Conservation (phyloP, 2,113 vertebrate species). For the Phodopus roborovskii region DNA sequence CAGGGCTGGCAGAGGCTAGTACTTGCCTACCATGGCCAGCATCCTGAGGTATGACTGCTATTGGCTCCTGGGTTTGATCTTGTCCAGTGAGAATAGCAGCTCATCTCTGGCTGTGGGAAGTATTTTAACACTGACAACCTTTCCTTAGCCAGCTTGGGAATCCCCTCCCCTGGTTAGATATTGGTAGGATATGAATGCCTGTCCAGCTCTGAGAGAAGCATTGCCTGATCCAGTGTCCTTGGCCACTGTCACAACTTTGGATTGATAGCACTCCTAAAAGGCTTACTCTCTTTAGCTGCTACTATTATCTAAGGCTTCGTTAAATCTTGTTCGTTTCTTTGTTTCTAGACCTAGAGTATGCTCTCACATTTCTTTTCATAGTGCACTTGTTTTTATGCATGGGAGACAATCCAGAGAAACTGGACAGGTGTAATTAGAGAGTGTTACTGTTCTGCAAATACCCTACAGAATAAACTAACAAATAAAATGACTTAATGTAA, state of each 20-base stretch:
- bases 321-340: slow-evolving; percentile 3
- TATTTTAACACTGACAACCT: background rate
- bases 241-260: background rate
- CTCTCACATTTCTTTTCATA: background rate
- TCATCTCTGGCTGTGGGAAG: background rate
- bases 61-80: background rate
- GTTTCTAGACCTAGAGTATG: background rate
- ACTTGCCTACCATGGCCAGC: background rate
- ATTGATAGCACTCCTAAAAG: background rate
- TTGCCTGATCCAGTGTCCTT: background rate
- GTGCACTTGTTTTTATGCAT: rapidly evolving
- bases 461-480: slow-evolving; percentile 38
- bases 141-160: rapidly evolving
- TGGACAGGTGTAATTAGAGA: slow-evolving; percentile 7
- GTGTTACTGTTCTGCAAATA: slow-evolving; percentile 45
- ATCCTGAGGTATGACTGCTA: background rate
- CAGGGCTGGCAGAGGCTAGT: background rate
- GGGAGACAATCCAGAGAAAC: background rate
- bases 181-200: rapidly evolving
- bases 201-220: background rate
- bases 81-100: background rate
- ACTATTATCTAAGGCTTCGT: background rate
- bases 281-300: background rate
- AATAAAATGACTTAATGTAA: background rate
- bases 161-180: background rate